A percentile compares a stretch with the other conserved stretches of the same genome.
Conservation (phyloP, 2,113 vertebrate species). For the Cephalopholis sonnerati region DNA sequence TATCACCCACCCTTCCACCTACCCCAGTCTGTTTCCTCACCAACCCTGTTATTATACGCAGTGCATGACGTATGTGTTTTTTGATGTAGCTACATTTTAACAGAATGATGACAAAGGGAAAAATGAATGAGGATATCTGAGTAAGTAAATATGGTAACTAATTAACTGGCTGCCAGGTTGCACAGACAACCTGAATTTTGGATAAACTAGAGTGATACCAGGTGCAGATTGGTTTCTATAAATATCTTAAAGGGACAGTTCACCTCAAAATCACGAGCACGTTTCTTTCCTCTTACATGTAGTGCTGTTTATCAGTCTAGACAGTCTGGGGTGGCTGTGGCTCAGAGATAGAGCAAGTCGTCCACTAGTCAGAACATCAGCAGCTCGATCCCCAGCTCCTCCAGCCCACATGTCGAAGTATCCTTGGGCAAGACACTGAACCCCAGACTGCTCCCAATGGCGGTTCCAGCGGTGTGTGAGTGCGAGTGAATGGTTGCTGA, state of each 20-base stretch:
- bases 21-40: conserved; percentile 39
- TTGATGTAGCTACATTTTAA: conserved; percentile 1
- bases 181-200: neutral
- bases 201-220: neutral
- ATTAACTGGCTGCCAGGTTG: neutral
- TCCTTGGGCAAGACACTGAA: too few relatives aligned
- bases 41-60: neutral
- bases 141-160: neutral
- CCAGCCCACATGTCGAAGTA: too few relatives aligned
- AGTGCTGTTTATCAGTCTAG: too few relatives aligned
- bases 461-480: too few relatives aligned
- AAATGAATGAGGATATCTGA: conserved; percentile 8
- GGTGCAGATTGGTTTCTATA: neutral
- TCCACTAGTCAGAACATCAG: too few relatives aligned
- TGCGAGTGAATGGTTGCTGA: too few relatives aligned
- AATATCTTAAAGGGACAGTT: neutral
- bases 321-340: too few relatives aligned
- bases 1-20: conserved; percentile 41
- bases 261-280: too few relatives aligned
- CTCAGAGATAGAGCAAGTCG: too few relatives aligned
- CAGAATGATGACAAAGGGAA: neutral
- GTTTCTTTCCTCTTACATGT: too few relatives aligned
- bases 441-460: too few relatives aligned
- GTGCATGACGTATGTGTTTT: conserved; percentile 49
- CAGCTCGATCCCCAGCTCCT: too few relatives aligned